These are phyloP conservation scores for Matsumyia berberina DNA, from an alignment of 2,888 invertebrate species.

Conservation along the genomic window DNA sequence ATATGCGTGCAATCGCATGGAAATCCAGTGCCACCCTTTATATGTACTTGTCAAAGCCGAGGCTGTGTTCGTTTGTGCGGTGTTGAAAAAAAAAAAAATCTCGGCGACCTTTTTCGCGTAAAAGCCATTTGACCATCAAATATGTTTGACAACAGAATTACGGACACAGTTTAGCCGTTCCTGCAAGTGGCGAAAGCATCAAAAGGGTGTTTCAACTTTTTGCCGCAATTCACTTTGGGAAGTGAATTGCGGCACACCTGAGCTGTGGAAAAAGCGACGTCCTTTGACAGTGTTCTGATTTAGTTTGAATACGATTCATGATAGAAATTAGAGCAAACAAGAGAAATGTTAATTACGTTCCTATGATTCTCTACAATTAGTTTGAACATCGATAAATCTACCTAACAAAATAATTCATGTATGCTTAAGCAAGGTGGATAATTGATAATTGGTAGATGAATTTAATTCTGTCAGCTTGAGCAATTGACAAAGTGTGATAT, in stretches of 20 bases:
- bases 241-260: not conserved
- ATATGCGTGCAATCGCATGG: constrained; percentile 66
- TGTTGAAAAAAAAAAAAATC: constrained; percentile 20
- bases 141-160: constrained; percentile 81
- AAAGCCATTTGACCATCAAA: constrained; percentile 80
- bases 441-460: too few species aligned
- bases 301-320: too few species aligned
- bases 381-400: too few species aligned
- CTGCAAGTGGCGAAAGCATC: constrained; percentile 66
- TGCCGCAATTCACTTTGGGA: not conserved
- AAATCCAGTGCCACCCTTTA: constrained; percentile 51
- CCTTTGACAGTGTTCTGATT: constrained; percentile 21
- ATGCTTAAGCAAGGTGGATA: too few species aligned
- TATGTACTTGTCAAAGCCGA: constrained; percentile 46
- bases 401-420: too few species aligned
- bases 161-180: constrained; percentile 56
- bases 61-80: constrained; percentile 35
- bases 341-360: too few species aligned
- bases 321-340: too few species aligned
- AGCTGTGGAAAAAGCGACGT: not conserved
- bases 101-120: constrained; percentile 79
- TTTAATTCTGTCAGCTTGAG: too few species aligned
- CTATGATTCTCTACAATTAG: too few species aligned
- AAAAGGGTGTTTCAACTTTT: constrained; percentile 61
- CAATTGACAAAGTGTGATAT: too few species aligned